Evolutionary conservation across 2,888 invertebrate genomes (phyloP).

Genomic region (Dryocosmus kuriphilus): DNA sequence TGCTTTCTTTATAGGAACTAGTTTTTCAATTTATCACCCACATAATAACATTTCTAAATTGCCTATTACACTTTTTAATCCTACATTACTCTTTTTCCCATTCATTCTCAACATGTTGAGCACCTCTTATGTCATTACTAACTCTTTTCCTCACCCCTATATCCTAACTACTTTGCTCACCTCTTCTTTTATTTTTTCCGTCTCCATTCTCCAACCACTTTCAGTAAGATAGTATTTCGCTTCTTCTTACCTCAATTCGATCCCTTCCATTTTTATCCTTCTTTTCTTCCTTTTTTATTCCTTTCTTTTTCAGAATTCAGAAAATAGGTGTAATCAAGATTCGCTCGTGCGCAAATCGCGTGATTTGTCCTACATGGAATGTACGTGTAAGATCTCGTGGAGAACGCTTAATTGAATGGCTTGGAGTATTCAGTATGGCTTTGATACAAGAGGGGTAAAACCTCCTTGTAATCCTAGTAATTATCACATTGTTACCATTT

Average conservation of each 20-base stretch:
- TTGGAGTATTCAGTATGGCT: neutral
- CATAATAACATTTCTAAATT: neutral
- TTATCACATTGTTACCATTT: conserved; percentile 22
- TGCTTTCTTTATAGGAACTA: neutral
- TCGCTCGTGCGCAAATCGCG: conserved; percentile 3
- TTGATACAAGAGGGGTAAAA: neutral
- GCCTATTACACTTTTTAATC: neutral
- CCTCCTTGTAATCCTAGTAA: neutral
- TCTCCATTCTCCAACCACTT: neutral
- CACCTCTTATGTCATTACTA: neutral
- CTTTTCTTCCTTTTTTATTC: neutral
- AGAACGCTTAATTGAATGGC: conserved; percentile 6
- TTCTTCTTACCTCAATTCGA: neutral
- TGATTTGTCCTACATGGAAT: neutral
- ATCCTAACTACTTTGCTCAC: neutral
- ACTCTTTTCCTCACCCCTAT: neutral
- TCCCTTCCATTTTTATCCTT: neutral
- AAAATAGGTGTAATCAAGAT: conserved; percentile 24
- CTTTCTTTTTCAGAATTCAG: neutral
- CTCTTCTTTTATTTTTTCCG: neutral
- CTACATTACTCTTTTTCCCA: neutral
- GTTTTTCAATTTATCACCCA: neutral
- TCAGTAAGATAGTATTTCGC: conserved; percentile 2
- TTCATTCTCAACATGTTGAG: neutral
- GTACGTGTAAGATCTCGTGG: conserved; percentile 9